Percentiles rank a stretch among this genome's conserved stretches.
These are phyloP conservation scores for Porites cylindrica DNA, from an alignment of 92 coral and sea anemone genomes.

Conservation along the genomic window DNA sequence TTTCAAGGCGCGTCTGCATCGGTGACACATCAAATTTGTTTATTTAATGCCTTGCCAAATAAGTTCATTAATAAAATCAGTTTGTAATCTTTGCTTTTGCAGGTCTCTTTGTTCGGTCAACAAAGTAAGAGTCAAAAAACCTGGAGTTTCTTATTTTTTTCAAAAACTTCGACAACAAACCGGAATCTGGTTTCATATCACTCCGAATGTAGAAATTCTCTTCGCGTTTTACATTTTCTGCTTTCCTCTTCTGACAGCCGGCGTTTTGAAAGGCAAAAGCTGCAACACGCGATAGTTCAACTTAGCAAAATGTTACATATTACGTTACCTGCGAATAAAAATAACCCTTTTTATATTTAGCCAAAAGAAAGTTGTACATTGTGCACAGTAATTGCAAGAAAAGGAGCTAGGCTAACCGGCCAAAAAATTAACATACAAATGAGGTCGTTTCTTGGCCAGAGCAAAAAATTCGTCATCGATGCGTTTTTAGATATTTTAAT, in stretches of 20 bases:
- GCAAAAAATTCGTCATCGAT: too few species aligned
- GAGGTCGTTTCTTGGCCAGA: too few species aligned
- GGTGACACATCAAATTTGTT: constrained; percentile 7
- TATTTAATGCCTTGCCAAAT: not conserved
- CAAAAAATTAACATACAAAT: too few species aligned
- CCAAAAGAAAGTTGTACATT: not conserved
- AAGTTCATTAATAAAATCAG: not conserved
- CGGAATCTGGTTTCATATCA: not conserved
- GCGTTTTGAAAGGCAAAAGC: not conserved
- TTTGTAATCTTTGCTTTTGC: not conserved
- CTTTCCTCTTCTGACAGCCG: not conserved
- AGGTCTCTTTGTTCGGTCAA: not conserved
- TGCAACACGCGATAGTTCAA: not conserved
- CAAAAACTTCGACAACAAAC: not conserved
- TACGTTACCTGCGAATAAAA: not conserved
- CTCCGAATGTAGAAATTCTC: not conserved
- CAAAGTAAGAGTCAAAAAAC: not conserved
- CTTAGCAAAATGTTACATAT: not conserved
- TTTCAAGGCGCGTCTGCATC: constrained; percentile 3
- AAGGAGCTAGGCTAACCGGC: too few species aligned
- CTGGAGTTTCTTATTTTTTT: not conserved
- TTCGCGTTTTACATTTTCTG: constrained; percentile 5
- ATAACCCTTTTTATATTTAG: not conserved
- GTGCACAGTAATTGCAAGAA: too few species aligned
- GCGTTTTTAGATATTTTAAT: too few species aligned